Percentiles rank a stretch among this genome's conserved stretches.
These are phyloP conservation scores for Aplidium turbinatum DNA, from an alignment of 23 tunicate species.

Conservation along the genomic window DNA sequence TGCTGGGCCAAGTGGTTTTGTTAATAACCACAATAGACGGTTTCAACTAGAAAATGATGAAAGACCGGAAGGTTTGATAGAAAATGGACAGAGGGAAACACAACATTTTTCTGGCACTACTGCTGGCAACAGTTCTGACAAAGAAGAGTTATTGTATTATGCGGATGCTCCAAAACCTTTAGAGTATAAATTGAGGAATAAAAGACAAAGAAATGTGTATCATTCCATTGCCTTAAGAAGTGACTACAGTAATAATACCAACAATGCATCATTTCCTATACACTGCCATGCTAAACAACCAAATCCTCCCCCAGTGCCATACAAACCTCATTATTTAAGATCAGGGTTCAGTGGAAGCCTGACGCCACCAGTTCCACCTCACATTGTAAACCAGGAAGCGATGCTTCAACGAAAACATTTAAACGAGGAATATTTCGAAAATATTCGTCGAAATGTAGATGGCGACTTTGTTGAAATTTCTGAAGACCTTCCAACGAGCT, in stretches of 20 bases:
- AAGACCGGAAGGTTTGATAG: too few relatives aligned
- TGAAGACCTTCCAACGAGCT: neutral
- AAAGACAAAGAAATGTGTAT: conserved; percentile 41
- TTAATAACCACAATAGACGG: too few relatives aligned
- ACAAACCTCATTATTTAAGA: conserved; percentile 68
- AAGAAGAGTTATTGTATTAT: too few relatives aligned
- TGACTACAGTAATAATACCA: too few relatives aligned
- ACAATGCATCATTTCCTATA: too few relatives aligned
- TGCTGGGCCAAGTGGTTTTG: too few relatives aligned
- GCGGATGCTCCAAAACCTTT: conserved; percentile 25
- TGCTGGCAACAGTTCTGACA: too few relatives aligned
- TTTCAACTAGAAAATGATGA: too few relatives aligned
- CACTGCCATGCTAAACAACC: too few relatives aligned
- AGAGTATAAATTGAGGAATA: conserved; percentile 40
- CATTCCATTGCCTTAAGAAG: conserved; percentile 36
- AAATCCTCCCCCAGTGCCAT: conserved; percentile 61
- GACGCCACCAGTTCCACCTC: conserved; percentile 72
- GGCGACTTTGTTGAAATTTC: neutral
- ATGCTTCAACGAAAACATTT: conserved; percentile 56
- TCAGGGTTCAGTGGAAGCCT: neutral
- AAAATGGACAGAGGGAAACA: too few relatives aligned
- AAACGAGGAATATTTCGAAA: conserved; percentile 86
- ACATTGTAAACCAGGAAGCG: conserved; percentile 52
- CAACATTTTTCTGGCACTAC: too few relatives aligned
- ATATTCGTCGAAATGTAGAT: conserved; percentile 65